A percentile compares a stretch with the other conserved stretches of the same genome.
These are phyloP conservation scores for Tonatia bakeri DNA, from an alignment of 2,113 vertebrate species.

Conservation along the genomic window DNA sequence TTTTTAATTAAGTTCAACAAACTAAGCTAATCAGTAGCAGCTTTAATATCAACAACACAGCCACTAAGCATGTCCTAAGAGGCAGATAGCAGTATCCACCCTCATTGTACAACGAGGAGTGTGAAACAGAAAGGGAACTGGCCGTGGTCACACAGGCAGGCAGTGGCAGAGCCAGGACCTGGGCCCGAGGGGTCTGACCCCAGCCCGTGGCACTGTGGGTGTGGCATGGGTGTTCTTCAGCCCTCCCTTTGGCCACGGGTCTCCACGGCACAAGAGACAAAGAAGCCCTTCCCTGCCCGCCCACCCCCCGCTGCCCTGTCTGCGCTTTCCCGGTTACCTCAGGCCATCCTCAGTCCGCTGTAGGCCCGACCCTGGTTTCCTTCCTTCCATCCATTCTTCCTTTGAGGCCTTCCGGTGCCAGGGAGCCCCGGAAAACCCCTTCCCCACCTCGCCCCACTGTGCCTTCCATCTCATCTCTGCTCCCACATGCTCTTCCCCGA, in stretches of 20 bases:
- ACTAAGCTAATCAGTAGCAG: not conserved
- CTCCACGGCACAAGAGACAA: not conserved
- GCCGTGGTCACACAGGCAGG: not conserved
- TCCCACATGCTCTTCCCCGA: not conserved
- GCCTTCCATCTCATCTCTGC: not conserved
- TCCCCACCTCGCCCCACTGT: not conserved
- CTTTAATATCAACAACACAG: not conserved
- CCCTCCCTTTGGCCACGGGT: rapidly evolving
- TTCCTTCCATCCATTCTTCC: not conserved
- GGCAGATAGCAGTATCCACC: not conserved
- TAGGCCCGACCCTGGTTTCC: not conserved
- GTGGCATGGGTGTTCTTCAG: rapidly evolving
- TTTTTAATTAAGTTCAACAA: not conserved
- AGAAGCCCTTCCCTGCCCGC: not conserved
- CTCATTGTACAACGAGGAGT: not conserved
- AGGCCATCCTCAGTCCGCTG: not conserved
- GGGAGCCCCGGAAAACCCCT: not conserved
- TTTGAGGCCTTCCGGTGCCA: not conserved
- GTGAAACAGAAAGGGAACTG: not conserved
- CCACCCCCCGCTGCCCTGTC: not conserved
- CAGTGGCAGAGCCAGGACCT: not conserved
- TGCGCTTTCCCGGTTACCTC: not conserved
- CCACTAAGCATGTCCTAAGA: not conserved
- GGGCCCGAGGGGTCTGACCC: not conserved
- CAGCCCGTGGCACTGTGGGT: not conserved